phyloP scores from a whole-genome alignment of 2,113 vertebrate species.

The Microtus montanus region DNA sequence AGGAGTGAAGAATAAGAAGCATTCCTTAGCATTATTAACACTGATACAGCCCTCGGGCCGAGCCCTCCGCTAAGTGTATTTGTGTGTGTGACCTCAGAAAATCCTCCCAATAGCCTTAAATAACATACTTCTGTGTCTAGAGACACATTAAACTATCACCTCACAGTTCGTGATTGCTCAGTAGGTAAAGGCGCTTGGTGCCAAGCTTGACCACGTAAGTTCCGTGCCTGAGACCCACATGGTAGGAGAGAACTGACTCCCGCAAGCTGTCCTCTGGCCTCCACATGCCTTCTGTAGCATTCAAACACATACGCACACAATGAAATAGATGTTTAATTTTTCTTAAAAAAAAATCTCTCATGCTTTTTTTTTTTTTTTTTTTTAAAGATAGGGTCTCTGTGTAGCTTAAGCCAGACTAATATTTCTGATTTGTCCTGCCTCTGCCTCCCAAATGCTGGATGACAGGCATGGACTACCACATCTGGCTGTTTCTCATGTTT shows the following conservation, averaged over 20 bases:
- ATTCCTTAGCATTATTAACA: neutral
- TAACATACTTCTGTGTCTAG: neutral
- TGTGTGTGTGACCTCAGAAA: neutral
- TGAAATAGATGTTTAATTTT: neutral
- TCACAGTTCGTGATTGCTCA: neutral
- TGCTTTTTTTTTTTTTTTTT: neutral
- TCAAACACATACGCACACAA: neutral
- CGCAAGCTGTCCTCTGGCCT: neutral
- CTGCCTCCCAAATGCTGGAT: neutral
- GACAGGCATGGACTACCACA: neutral
- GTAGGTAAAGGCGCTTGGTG: neutral
- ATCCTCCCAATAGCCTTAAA: conserved; percentile 10
- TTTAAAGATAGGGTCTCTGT: neutral
- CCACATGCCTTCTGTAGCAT: neutral
- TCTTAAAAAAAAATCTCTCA: neutral
- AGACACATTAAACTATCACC: conserved; percentile 12
- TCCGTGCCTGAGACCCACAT: neutral
- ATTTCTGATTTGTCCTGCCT: neutral
- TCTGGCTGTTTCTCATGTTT: neutral
- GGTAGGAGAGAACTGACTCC: too few species aligned
- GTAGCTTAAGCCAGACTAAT: neutral
- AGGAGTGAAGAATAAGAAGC: neutral
- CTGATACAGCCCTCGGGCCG: neutral
- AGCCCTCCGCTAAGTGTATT: neutral
- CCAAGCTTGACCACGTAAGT: neutral